Evolutionary conservation across 2,888 invertebrate genomes (phyloP), one percentile per base, ranked within the genome.

Genomic region (Pseudococcus viburni): DNA sequence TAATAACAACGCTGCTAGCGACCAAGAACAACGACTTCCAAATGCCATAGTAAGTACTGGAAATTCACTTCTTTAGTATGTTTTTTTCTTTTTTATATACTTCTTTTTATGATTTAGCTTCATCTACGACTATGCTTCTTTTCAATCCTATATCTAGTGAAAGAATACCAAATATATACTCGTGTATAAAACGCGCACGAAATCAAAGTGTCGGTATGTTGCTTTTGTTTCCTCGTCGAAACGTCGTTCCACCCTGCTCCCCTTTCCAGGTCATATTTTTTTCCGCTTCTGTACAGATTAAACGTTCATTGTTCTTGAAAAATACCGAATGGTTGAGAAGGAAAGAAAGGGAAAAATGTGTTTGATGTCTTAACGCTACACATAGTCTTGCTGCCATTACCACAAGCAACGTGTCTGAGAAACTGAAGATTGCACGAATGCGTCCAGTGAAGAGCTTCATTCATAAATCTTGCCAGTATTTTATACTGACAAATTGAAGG

Each of bases 141-240:
- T 73, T 73, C 73, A 73, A 26, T 73, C 33, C 15, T 39, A 73
- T 19, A 33, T 19, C 9, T 59, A 59, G n/a, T 19, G n/a, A 26
- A 11, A 73, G 33, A 64, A 73, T 73, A 39, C 73, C 22, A 68
- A 26, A 68, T 59, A 59, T 55, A 55, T 3, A 39, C 39, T 39
- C 4, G 39, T 39, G 15, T 2, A 33, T 1, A 33, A 33, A 4
- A n/a, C 33, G 73, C 33, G 73, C 73, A 73, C 73, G 73, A 73
- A 73, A 73, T 73, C 73, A 73, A 73, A 73, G 73, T 73, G 73
- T 73, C 73, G 73, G 73, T 73, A 64, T 64, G 73, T 73, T 73
- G 26, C 73, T 73, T 73, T 73, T 73, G 73, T 73, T 73, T 73
- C 73, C 73, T 33, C 39, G 73, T 73, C 17, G 73, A 26, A 73